These are phyloP conservation scores for Thomomys bottae DNA, from an alignment of 2,113 vertebrate genomes.

Conservation along the genomic window DNA sequence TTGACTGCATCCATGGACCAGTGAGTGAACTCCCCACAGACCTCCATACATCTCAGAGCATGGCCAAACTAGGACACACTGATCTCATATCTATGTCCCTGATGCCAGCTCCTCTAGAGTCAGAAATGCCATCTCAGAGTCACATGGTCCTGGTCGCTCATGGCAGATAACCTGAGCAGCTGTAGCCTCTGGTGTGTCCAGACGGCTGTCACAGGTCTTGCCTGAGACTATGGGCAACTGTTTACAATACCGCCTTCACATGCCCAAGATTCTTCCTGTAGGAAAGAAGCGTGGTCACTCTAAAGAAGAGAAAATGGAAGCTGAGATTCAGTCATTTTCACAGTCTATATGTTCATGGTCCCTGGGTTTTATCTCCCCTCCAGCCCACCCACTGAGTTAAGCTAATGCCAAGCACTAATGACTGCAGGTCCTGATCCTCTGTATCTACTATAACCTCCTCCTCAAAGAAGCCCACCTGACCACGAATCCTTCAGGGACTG, in stretches of 20 bases:
- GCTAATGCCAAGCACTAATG: background rate
- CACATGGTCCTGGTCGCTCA: background rate
- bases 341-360: fast-evolving
- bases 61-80: background rate
- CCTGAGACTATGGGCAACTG: background rate
- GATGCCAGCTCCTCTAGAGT: background rate
- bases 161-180: background rate
- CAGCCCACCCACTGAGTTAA: no score
- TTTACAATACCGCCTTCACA: background rate
- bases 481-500: background rate
- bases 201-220: background rate
- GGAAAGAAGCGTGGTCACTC: background rate
- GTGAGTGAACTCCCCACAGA: background rate
- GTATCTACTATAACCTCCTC: background rate
- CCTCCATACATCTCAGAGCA: background rate
- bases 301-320: background rate
- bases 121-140: background rate
- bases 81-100: background rate
- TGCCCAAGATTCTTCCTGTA: background rate
- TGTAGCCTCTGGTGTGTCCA: background rate
- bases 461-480: background rate
- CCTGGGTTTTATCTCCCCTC: background rate
- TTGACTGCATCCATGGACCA: background rate
- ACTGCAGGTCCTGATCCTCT: background rate
- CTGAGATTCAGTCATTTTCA: background rate